A percentile compares a stretch with the other conserved stretches of the same genome.
Conservation (phyloP, 2,797 vertebrate species). For the Rhynchonycteris naso region DNA sequence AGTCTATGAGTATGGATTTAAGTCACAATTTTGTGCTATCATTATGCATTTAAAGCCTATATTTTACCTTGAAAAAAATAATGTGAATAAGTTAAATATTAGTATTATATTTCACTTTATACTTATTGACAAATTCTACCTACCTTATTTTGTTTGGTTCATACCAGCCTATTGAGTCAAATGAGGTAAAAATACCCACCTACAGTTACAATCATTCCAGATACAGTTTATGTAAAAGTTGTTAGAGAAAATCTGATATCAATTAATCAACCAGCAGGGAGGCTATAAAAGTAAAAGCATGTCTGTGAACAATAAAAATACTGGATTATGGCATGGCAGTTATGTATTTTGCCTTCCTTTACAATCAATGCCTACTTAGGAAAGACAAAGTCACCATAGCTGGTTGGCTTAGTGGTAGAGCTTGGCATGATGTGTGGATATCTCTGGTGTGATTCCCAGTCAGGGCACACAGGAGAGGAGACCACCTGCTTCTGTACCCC, state of each 20-base stretch:
- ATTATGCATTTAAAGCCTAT: neutral
- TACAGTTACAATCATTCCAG: neutral
- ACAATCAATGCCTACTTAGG: constrained; percentile 46
- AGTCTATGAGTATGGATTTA: neutral
- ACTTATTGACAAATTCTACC: neutral
- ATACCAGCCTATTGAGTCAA: neutral
- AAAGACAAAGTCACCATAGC: neutral
- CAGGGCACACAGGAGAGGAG: too few relatives aligned
- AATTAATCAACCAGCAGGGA: constrained; percentile 47
- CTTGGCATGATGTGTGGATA: too few relatives aligned
- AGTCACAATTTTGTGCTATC: neutral
- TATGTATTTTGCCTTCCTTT: neutral
- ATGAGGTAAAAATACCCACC: neutral
- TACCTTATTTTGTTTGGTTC: neutral
- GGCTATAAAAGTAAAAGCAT: neutral
- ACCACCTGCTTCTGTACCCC: too few relatives aligned
- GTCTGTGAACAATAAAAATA: constrained; percentile 46
- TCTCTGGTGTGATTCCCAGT: too few relatives aligned
- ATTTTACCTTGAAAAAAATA: neutral
- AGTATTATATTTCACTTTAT: neutral
- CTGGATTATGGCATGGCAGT: neutral
- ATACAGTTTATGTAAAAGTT: constrained; percentile 38
- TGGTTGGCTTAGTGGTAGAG: too few relatives aligned
- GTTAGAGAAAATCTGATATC: neutral
- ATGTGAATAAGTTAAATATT: neutral